These are phyloP conservation scores for Leptatherina wallacei DNA, from an alignment of 2,797 vertebrate genomes.

Conservation along the genomic window DNA sequence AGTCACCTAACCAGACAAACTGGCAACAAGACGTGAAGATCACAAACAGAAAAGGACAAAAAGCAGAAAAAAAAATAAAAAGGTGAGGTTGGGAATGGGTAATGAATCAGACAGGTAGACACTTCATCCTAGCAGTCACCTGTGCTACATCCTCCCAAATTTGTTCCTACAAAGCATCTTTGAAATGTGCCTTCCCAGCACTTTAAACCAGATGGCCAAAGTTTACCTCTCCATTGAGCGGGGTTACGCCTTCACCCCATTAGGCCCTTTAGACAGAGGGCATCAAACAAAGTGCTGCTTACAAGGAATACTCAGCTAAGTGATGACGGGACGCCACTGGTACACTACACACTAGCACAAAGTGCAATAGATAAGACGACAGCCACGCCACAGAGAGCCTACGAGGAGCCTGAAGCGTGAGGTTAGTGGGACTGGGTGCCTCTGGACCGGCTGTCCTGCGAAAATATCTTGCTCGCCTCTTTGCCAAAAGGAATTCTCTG, in stretches of 20 bases:
- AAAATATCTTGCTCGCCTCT: neutral
- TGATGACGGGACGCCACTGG: conserved; percentile 52
- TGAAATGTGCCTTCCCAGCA: conserved; percentile 25
- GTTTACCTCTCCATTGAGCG: conserved; percentile 21
- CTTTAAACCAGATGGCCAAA: conserved; percentile 28
- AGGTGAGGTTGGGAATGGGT: neutral
- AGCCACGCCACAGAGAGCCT: conserved; percentile 59
- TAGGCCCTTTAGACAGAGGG: neutral
- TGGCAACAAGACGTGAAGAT: conserved; percentile 36
- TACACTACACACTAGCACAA: conserved; percentile 67
- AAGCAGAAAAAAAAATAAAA: neutral
- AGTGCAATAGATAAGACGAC: conserved; percentile 71
- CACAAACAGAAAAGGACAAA: neutral
- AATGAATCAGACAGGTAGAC: conserved; percentile 17
- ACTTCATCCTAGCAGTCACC: conserved; percentile 8
- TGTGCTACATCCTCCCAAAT: conserved; percentile 56
- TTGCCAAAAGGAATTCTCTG: conserved; percentile 43
- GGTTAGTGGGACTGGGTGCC: neutral
- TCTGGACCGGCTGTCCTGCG: neutral
- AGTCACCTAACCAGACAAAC: conserved; percentile 27
- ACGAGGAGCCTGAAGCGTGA: conserved; percentile 50
- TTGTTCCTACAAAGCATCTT: conserved; percentile 23
- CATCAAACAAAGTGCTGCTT: conserved; percentile 53
- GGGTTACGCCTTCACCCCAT: conserved; percentile 18
- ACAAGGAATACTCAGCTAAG: conserved; percentile 55